These are phyloP conservation scores for Ladona fulva DNA, from an alignment of 1,140 invertebrate species.

Conservation along the genomic window DNA sequence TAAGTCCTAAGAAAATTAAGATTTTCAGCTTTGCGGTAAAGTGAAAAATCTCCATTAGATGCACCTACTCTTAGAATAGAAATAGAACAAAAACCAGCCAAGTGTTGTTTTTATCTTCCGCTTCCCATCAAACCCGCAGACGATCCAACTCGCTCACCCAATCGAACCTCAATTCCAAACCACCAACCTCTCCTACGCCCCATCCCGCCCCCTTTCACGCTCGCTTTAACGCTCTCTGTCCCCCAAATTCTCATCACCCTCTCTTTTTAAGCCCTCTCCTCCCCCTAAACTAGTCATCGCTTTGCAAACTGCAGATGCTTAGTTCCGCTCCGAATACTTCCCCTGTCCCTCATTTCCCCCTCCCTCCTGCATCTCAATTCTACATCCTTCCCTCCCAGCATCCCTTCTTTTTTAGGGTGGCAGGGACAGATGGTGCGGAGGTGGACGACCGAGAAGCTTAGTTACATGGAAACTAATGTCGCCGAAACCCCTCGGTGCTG, in stretches of 20 bases:
- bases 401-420: background rate
- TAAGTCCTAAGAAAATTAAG: too few relatives aligned
- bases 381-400: background rate
- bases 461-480: too few relatives aligned
- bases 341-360: too few relatives aligned
- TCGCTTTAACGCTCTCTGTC: background rate
- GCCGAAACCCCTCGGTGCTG: too few relatives aligned
- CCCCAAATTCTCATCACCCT: background rate
- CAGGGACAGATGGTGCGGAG: background rate
- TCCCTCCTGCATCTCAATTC: background rate
- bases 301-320: constrained; percentile 1
- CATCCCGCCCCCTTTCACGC: background rate
- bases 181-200: background rate
- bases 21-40: too few relatives aligned
- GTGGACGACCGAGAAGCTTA: background rate
- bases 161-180: background rate
- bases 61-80: too few relatives aligned
- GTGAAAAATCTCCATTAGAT: too few relatives aligned
- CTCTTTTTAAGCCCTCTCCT: background rate
- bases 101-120: too few relatives aligned
- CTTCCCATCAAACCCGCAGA: too few relatives aligned
- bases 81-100: too few relatives aligned
- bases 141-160: background rate
- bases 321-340: background rate
- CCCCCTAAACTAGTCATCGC: background rate